Conservation (phyloP, 2,797 vertebrate genomes). For the Peromyscus aztecus region DNA sequence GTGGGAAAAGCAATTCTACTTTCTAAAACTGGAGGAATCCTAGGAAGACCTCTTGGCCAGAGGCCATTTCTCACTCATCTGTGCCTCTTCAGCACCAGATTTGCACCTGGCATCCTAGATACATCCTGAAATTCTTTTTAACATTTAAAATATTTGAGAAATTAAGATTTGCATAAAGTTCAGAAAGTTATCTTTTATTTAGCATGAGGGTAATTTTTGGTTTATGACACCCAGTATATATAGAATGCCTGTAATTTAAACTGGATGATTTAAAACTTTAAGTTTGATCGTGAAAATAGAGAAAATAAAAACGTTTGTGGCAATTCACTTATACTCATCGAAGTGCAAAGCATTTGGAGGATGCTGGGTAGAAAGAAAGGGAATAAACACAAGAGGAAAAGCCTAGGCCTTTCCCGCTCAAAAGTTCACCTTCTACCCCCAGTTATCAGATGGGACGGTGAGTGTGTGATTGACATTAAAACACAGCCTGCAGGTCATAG, state of each 20-base stretch:
- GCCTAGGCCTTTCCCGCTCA: accelerated
- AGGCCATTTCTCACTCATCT: not conserved
- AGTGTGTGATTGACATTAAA: slow-evolving; percentile 59
- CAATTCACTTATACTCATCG: not conserved
- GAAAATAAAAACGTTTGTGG: slow-evolving; percentile 21
- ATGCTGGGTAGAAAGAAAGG: not conserved
- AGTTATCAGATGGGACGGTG: not conserved
- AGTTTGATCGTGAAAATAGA: not conserved
- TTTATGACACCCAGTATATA: not conserved
- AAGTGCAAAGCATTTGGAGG: not conserved
- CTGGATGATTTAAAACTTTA: not conserved
- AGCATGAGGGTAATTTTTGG: not conserved
- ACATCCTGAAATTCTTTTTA: not conserved
- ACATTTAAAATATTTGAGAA: not conserved
- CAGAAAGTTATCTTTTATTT: not conserved
- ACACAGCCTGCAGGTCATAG: slow-evolving; percentile 68
- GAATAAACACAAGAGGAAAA: not conserved
- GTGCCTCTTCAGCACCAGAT: not conserved
- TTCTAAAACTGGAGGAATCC: not conserved
- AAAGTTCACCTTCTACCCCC: not conserved
- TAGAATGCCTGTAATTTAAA: not conserved
- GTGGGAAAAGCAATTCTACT: not conserved
- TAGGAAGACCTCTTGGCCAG: not conserved
- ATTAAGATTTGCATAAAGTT: slow-evolving; percentile 2
- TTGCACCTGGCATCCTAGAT: not conserved